Evolutionary conservation across 2,888 invertebrate genomes (phyloP), one percentile per base, ranked within the genome.

Genomic region (Cecidostiba fungosa): DNA sequence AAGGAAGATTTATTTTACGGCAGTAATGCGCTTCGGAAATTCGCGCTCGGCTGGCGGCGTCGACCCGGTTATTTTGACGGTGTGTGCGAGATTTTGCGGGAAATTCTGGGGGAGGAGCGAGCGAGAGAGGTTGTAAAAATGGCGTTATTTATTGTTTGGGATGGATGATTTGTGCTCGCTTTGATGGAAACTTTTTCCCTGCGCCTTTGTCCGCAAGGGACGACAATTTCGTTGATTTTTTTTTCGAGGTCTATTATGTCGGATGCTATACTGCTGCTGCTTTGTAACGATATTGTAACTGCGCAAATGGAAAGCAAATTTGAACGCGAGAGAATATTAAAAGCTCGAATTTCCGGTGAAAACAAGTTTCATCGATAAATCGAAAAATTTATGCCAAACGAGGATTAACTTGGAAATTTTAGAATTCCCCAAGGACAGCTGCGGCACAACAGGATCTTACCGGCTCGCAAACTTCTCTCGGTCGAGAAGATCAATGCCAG

Each of bases 1-100:
- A 26, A 54, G 77, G 78, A 85, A 73, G 82, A 85, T 85, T 82
- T 85, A 85, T 77, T 85, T 82, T 69, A 78, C 73, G 54, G 43
- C 77, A 50, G 72, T 81, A 85, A 85, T 85, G 81, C 43, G 72
- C 72, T 50, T 76, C 76, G 70, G 59, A 85, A 77, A 85, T 85
- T 85, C 50, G 59, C 81, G 77, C 81, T 81, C 72, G 32, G 77
- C 3, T 26, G 77, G 39, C 23, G 73, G 26, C 19, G 62, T 84
- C 36, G 79, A 79, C 39, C 79, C 36, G 54, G 39, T 77, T 77
- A 59, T 59, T 72, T 77, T 19, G n/a, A n/a, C n/a, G n/a, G 29
- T 5, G 6, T 12, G 29, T 3, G 3, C 43, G 70, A 72, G 72
- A 79, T 84, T 74, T 79, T 54, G 39, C 74, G 54, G 29, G 62